Evolutionary conservation across 1,140 invertebrate species (phyloP).

Genomic region (Bombus confusus): DNA sequence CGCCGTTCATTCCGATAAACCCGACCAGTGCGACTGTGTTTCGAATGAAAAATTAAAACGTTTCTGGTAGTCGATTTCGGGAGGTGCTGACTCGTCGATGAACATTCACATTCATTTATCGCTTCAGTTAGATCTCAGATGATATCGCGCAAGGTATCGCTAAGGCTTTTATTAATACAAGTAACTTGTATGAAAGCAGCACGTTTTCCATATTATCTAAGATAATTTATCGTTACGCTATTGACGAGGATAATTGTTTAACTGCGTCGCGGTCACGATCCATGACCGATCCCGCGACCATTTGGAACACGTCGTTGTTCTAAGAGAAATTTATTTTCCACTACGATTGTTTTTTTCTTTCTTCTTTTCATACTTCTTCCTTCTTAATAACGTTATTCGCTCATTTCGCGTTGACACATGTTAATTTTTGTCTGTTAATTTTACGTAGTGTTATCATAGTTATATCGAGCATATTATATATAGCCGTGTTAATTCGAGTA

Average conservation of each 20-base stretch:
- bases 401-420: neutral
- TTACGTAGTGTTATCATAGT: conserved; percentile 41
- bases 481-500: neutral
- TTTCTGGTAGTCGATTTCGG: neutral
- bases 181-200: conserved; percentile 31
- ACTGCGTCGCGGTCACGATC: neutral
- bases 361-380: neutral
- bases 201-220: conserved; percentile 47
- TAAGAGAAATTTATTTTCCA: conserved; percentile 10
- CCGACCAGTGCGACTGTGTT: neutral
- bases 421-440: conserved; percentile 40
- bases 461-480: conserved; percentile 13
- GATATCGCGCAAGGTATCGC: conserved; percentile 44
- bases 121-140: conserved; percentile 45
- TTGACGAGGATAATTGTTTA: neutral
- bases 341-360: neutral
- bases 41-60: neutral
- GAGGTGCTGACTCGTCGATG: conserved; percentile 16
- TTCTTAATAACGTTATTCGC: neutral
- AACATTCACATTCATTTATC: conserved; percentile 32
- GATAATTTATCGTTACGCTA: conserved; percentile 42
- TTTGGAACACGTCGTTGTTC: neutral
- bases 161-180: conserved; percentile 36
- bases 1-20: neutral
- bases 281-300: neutral